Conservation (phyloP, 2,113 vertebrate genomes). For the Pteruthius melanotis region DNA sequence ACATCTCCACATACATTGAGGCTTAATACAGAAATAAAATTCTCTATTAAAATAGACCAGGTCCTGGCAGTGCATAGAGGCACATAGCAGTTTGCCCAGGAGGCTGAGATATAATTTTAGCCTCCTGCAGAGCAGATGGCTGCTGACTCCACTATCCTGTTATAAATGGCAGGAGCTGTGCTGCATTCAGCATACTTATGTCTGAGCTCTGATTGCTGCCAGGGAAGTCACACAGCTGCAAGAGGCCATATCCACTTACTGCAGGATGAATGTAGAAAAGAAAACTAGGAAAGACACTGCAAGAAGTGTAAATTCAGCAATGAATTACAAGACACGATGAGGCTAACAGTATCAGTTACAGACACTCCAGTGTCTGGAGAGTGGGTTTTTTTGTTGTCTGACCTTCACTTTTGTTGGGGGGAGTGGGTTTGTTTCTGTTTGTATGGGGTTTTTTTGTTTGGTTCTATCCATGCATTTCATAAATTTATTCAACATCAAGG, state of each 20-base stretch:
- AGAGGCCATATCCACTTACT: neutral
- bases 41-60: neutral
- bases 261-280: neutral
- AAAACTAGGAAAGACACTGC: neutral
- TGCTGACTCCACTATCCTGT: neutral
- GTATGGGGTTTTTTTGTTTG: neutral
- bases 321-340: neutral
- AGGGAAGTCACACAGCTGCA: neutral
- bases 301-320: neutral
- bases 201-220: neutral
- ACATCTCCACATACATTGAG: neutral
- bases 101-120: constrained; percentile 33
- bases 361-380: neutral
- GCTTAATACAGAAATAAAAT: neutral
- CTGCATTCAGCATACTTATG: neutral
- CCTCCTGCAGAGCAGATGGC: neutral
- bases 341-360: neutral
- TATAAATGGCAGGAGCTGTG: neutral
- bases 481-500: neutral
- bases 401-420: neutral
- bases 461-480: neutral
- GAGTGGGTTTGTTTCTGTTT: neutral
- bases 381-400: neutral
- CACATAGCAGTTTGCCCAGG: neutral
- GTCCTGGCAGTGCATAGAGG: neutral